phyloP scores from a whole-genome alignment of 2,113 vertebrate species.

The Crotalus helleri region DNA sequence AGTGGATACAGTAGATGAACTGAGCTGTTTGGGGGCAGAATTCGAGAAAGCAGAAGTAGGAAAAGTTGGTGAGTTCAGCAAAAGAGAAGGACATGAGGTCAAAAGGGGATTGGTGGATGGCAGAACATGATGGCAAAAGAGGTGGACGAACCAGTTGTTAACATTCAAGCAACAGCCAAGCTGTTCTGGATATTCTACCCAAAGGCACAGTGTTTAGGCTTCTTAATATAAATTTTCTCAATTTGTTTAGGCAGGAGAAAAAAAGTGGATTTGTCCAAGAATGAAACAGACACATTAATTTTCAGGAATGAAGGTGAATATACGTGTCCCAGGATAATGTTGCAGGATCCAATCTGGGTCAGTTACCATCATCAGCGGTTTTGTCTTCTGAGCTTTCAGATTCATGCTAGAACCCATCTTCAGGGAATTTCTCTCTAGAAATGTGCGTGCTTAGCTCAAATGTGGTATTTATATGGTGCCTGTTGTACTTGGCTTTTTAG shows the following conservation, averaged over 20 bases:
- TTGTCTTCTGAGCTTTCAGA: no score
- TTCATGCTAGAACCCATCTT: no score
- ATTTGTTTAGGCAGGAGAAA: background rate
- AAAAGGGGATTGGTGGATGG: background rate
- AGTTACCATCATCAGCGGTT: no score
- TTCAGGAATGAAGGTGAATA: no score
- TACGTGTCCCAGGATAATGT: no score
- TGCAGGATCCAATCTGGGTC: no score
- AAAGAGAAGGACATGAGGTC: background rate
- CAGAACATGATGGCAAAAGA: background rate
- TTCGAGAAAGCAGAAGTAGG: background rate
- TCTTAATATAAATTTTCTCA: background rate
- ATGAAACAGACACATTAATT: background rate
- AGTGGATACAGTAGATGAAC: background rate
- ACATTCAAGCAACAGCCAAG: background rate
- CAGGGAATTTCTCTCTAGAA: no score
- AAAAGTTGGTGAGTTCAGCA: background rate
- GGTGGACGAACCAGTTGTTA: no score
- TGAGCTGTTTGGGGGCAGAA: background rate
- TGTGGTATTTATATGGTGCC: no score
- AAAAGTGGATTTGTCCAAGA: background rate
- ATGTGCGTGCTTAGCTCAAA: no score
- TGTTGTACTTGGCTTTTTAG: no score
- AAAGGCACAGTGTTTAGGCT: background rate
- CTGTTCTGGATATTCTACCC: background rate